phyloP scores from a whole-genome alignment of 2,797 vertebrate genomes.

The Mus caroli region DNA sequence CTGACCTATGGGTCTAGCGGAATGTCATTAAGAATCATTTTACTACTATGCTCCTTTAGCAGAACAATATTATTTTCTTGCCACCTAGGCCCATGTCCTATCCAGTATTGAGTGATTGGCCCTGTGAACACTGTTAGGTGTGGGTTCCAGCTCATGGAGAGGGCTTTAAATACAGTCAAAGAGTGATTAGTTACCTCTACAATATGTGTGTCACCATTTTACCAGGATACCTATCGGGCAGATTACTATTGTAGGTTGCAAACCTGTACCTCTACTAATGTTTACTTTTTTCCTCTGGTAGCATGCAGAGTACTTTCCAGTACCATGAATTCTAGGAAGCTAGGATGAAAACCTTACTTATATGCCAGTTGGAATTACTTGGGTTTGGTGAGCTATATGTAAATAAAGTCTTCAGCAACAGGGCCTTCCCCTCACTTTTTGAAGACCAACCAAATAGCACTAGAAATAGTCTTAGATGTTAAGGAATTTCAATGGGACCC shows the following conservation, averaged over 20 bases:
- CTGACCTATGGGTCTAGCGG: not conserved
- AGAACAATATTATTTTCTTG: not conserved
- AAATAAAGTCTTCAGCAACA: not conserved
- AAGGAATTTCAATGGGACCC: not conserved
- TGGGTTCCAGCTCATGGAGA: not conserved
- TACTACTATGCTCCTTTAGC: not conserved
- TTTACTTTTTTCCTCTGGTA: not conserved
- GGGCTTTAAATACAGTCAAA: not conserved
- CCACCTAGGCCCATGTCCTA: not conserved
- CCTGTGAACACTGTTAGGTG: not conserved
- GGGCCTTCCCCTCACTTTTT: not conserved
- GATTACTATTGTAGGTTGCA: not conserved
- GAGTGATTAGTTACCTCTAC: not conserved
- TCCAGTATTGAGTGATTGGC: not conserved
- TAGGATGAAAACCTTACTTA: not conserved
- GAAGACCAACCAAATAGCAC: not conserved
- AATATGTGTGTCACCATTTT: not conserved
- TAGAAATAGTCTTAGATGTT: not conserved
- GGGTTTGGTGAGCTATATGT: not conserved
- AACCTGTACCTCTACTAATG: not conserved
- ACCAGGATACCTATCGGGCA: not conserved
- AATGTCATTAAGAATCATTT: not conserved
- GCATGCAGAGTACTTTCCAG: not conserved
- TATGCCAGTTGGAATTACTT: not conserved
- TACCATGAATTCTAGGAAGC: not conserved